Conservation (phyloP, 2,113 vertebrate species). For the Calidris pygmaea region DNA sequence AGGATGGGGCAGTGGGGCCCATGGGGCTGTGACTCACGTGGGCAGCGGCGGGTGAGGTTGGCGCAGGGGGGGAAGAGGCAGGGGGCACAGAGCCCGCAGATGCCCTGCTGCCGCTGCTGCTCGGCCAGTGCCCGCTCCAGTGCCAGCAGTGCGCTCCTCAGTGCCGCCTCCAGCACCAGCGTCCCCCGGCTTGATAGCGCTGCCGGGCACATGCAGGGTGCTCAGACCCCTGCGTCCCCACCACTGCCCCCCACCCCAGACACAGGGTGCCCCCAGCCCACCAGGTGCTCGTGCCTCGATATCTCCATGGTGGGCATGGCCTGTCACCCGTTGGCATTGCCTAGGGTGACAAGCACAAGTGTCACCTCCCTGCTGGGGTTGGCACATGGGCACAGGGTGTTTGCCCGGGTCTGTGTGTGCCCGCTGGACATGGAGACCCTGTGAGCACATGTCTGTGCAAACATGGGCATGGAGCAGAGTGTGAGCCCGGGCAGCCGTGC, state of each 20-base stretch:
- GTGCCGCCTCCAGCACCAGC: conserved; percentile 82
- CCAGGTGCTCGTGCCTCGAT: rapidly evolving
- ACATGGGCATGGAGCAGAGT: not conserved
- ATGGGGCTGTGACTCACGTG: not conserved
- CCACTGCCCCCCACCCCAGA: not conserved
- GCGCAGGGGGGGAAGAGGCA: conserved; percentile 85
- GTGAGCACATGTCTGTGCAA: not conserved
- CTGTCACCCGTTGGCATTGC: not conserved
- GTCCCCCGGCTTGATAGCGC: conserved; percentile 86
- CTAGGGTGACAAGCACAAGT: not conserved
- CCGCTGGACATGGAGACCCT: not conserved
- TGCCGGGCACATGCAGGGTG: not conserved
- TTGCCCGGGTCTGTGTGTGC: not conserved
- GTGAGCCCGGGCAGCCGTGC: not conserved
- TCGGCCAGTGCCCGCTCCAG: conserved; percentile 77
- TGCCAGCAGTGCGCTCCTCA: conserved; percentile 79
- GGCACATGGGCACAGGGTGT: not conserved
- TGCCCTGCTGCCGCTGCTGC: conserved; percentile 64
- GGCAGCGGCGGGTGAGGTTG: conserved; percentile 73
- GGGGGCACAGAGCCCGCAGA: conserved; percentile 78
- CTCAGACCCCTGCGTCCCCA: not conserved
- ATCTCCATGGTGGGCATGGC: rapidly evolving
- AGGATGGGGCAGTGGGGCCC: not conserved
- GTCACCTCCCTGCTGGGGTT: not conserved
- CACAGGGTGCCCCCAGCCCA: rapidly evolving